Conservation (phyloP, 2,113 vertebrate genomes). For the Toxotes jaculatrix region DNA sequence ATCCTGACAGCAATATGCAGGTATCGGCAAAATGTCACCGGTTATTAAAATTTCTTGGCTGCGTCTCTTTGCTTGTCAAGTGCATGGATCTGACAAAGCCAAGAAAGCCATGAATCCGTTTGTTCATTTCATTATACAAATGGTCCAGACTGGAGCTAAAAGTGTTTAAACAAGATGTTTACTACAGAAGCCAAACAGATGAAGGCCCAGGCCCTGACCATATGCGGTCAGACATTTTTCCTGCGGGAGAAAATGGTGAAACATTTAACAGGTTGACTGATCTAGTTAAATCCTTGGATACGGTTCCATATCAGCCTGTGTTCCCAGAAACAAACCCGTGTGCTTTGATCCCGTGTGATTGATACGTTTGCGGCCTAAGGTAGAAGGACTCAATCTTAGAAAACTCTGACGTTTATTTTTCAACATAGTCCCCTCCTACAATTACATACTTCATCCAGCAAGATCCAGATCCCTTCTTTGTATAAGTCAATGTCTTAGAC, state of each 20-base stretch:
- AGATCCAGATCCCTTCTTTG: too few species aligned
- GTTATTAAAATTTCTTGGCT: conserved; percentile 18
- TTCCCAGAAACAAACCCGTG: conserved; percentile 26
- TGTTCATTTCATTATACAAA: not conserved
- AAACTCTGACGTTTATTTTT: too few species aligned
- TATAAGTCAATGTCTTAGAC: too few species aligned
- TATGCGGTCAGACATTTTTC: not conserved
- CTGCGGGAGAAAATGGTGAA: not conserved
- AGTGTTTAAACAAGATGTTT: not conserved
- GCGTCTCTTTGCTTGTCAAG: not conserved
- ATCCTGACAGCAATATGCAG: conserved; percentile 36
- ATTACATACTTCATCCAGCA: too few species aligned
- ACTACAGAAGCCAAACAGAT: not conserved
- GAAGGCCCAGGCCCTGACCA: too few species aligned
- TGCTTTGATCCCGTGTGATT: too few species aligned
- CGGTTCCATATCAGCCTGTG: too few species aligned
- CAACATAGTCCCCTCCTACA: too few species aligned
- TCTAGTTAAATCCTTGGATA: too few species aligned
- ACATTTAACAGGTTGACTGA: too few species aligned
- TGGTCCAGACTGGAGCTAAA: not conserved
- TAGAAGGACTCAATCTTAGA: too few species aligned
- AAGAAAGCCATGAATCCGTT: not conserved
- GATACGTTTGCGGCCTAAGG: too few species aligned
- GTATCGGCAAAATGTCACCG: conserved; percentile 40
- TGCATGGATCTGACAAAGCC: not conserved